Base-by-base conservation (phyloP, 2,113 vertebrate genomes). In the Cyphomyrus discorhynchus region DNA sequence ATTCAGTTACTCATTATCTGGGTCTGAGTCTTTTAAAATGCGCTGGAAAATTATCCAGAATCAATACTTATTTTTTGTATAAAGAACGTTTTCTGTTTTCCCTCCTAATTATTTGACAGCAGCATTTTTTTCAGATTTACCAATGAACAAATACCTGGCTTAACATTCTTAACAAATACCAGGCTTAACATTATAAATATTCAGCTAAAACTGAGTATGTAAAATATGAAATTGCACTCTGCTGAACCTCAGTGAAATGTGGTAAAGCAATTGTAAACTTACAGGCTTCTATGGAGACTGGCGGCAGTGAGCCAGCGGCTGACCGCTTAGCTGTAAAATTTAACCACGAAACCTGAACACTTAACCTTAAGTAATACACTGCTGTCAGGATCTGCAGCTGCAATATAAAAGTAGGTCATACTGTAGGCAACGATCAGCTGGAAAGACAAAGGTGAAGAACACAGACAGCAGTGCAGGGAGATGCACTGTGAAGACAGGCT, bases 361-460 rank as follows among this genome's bases (percentile, higher is more conserved):
- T 46, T 85, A 46, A 27, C 39, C 3, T 47, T 85, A 62, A 62
- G 84, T 89, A 80, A 82, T 89, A 42, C 39, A 35, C 4, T 6
- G 52, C 42, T 42, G 27, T 77, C 74, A n/a, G 49, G 70, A 45
- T 42, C 45, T 21, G 15, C 17, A 83, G 80, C 80, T 45, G n/a
- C 74, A 2, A 62, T 86, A 31, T 24, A 80, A 47, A 89, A 89
- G n/a, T 84, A 39, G 88, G 88, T 45, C 77, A 84, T 47, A n/a
- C n/a, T n/a, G n/a, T n/a, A 42, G 5, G 87, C 58, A 88, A 74
- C 5, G 45, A 21, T 88, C 66, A 39, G 31, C 88, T 27, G 27
- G 19, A 66, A 31, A 50, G 45, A 35, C 66, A 50, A 39, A 39
- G 5, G 31, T 35, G 35, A 19, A 42, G 15, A 42, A 19, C 35